Evolutionary conservation across 2,888 invertebrate genomes (phyloP), one percentile per base, ranked within the genome.

Genomic region (Oligia latruncula): DNA sequence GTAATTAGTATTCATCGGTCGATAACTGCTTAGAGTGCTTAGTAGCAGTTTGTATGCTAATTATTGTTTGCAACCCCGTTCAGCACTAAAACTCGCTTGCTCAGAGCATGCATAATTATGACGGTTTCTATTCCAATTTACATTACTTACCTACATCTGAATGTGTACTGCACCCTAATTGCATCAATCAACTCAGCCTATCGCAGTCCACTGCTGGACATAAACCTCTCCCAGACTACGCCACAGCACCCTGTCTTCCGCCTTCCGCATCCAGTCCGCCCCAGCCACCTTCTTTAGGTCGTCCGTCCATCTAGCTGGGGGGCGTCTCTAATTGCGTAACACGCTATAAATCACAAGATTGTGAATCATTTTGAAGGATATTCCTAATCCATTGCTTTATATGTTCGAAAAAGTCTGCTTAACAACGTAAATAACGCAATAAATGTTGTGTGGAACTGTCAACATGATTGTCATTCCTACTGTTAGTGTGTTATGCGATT

Each of bases 1-100:
- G 58, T 35, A 66, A 76, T 83, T 80, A 71, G 73, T 73, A 79
- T 83, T 71, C 73, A 60, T 65, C 4, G 73, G 70, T 83, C 73
- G 74, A 68, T 74, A 66, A 71, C 64, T 55, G 66, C 49, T 71
- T 23, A 9, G 8, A 68, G 40, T 46, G 13, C 46, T 46, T 15
- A 71, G 52, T 60, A 74, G 52, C n/a, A 75, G 71, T 84, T 84
- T 55, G n/a, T 68, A 84, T 74, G 77, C 64, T 71, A 81, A 74
- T 40, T 40, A 17, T 40, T 55, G 40, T 40, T 40, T 71, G 23
- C 15, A 55, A 71, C 71, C 55, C 15, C 9, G 70, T 67, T 74
- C 43, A 67, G 43, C 43, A 60, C 35, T 75, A 23, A 60, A 74
- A 78, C 55, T 74, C 23, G 66, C 52, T 70, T 35, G 35, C 35